Evolutionary conservation across 2,888 invertebrate species (phyloP), one percentile per base, ranked within the genome.

Genomic region (Polyommatus icarus): DNA sequence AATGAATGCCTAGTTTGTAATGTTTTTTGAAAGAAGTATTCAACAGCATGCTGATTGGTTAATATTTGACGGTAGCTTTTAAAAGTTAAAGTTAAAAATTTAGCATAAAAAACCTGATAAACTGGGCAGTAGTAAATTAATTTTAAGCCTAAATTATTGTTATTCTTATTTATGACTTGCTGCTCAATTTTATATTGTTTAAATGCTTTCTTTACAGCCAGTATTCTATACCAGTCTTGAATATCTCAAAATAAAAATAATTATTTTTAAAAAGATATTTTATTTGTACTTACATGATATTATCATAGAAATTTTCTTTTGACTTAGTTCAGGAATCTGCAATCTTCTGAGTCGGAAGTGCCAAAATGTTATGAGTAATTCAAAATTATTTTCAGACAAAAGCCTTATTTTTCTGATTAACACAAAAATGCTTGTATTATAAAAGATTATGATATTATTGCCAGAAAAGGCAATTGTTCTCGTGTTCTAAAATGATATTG

Each of bases 121-220:
- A 50, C 50, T 15, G 12, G 50, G 15, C 15, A 50, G 15, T 3
- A 54, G 54, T 54, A 24, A 67, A 67, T 32, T 67, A 67, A 2
- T 67, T 67, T 24, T 29, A 67, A 67, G 67, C 67, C n/a, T 67
- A 67, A 67, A 67, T 67, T 67, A 67, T 67, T 67, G 2, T 67
- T 12, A 67, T 67, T 29, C 29, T 29, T 24, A 67, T 67, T 67
- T 67, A 32, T 67, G 67, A 67, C 29, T 67, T 67, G 18, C 24
- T 67, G 29, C 67, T 67, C 67, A 67, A 67, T 67, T 67, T 32
- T 67, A 18, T 67, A 15, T 67, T 15, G 7, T 61, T 36, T 59
- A 78, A 79, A 82, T 79, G 79, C 82, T 83, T 82, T 85, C 84
- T 86, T 87, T 87, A 86, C 84, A 84, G 84, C 84, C 85, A 87